phyloP scores from a whole-genome alignment of 2,797 vertebrate genomes.

The Cheracebus regulus region DNA sequence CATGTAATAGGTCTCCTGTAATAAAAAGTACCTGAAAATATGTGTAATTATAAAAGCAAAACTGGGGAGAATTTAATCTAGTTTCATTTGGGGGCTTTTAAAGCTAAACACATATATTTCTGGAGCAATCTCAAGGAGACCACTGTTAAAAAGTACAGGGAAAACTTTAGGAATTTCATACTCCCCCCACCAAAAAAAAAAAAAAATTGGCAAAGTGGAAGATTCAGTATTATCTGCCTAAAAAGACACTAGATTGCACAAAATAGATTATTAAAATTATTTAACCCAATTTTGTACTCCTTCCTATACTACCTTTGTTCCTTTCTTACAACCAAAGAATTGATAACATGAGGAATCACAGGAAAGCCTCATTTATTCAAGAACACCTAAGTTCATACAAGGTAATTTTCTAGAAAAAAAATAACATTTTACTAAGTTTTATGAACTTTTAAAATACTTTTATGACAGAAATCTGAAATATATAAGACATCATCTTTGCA shows the following conservation, averaged over 20 bases:
- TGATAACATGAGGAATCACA: not conserved
- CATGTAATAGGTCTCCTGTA: not conserved
- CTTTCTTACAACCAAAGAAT: not conserved
- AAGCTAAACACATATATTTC: not conserved
- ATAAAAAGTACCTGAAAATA: not conserved
- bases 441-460: not conserved
- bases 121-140: not conserved
- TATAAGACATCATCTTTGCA: not conserved
- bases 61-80: not conserved
- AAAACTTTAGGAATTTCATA: not conserved
- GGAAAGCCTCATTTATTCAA: not conserved
- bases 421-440: not conserved
- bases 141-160: not conserved
- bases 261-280: not conserved
- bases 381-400: not conserved
- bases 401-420: not conserved
- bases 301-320: not conserved
- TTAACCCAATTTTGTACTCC: not conserved
- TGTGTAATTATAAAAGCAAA: not conserved
- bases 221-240: not conserved
- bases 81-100: not conserved
- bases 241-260: not conserved
- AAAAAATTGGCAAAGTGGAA: not conserved
- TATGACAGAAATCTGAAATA: not conserved
- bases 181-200: not conserved